Percentiles rank a stretch among this genome's conserved stretches.
phyloP scores from a whole-genome alignment of 2,888 invertebrate genomes.

The Corbicula japonica region DNA sequence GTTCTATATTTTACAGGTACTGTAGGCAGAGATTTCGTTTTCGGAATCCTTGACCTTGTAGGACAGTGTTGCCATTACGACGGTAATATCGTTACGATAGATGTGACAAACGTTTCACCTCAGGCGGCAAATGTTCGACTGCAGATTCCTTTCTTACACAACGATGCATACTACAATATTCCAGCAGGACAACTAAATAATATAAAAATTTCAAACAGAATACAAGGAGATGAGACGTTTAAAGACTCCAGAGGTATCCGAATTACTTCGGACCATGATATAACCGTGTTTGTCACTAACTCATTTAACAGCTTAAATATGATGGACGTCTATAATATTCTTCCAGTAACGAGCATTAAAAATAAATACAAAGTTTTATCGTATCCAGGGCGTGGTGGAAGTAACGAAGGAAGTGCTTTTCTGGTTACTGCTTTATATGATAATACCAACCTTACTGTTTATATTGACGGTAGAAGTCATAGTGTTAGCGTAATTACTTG shows the following conservation, averaged over 20 bases:
- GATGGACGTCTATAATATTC: slow-evolving; percentile 8
- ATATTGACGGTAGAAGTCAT: too few relatives aligned
- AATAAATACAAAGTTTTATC: neutral
- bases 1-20: slow-evolving; percentile 24
- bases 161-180: neutral
- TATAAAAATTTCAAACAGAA: neutral
- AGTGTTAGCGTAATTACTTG: neutral
- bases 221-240: slow-evolving; percentile 12
- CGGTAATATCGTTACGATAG: neutral
- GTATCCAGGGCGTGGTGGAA: neutral
- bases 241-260: slow-evolving; percentile 8
- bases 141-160: slow-evolving; percentile 13
- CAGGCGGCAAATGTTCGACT: neutral
- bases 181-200: neutral
- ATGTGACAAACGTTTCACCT: slow-evolving; percentile 29
- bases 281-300: slow-evolving; percentile 16
- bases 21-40: slow-evolving; percentile 7
- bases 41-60: slow-evolving; percentile 6
- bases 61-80: slow-evolving; percentile 1
- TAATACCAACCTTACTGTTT: slow-evolving; percentile 10
- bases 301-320: slow-evolving; percentile 1
- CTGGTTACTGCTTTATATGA: slow-evolving; percentile 7
- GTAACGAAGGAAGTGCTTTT: slow-evolving; percentile 1
- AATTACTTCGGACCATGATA: neutral
- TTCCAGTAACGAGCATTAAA: slow-evolving; percentile 7